Evolutionary conservation across 1,140 invertebrate species (phyloP).

Genomic region (Drosophila erecta): DNA sequence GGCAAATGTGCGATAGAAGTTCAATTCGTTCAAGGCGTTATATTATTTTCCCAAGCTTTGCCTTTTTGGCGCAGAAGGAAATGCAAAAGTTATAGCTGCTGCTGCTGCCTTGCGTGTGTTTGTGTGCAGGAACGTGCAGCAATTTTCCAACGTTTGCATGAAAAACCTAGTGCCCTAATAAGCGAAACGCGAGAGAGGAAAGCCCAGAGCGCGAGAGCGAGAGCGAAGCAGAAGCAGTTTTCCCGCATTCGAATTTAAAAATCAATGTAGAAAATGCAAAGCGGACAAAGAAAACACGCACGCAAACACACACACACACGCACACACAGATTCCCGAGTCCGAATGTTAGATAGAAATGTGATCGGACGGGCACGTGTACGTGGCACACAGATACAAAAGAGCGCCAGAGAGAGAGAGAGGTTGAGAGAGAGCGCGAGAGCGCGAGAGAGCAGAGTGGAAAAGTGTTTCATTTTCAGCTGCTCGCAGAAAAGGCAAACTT

Average conservation of each 20-base stretch:
- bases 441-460: neutral
- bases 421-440: conserved; percentile 26
- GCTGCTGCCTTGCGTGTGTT: conserved; percentile 15
- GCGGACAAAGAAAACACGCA: conserved; percentile 33
- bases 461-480: conserved; percentile 23
- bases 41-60: conserved; percentile 44
- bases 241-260: conserved; percentile 39
- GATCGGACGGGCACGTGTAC: conserved; percentile 63
- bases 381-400: conserved; percentile 55
- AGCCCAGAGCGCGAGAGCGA: conserved; percentile 28
- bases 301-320: conserved; percentile 1
- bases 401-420: neutral
- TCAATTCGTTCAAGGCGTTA: conserved; percentile 56
- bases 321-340: neutral
- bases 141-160: conserved; percentile 74
- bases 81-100: conserved; percentile 58
- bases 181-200: conserved; percentile 39
- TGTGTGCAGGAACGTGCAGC: conserved; percentile 51
- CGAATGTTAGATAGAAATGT: conserved; percentile 42
- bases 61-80: conserved; percentile 66
- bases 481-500: conserved; percentile 19
- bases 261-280: conserved; percentile 64
- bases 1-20: conserved; percentile 54
- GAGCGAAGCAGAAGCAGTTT: conserved; percentile 12
- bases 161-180: conserved; percentile 84